These are phyloP conservation scores for Agrilus planipennis DNA, from an alignment of 1,140 invertebrate species.

Conservation along the genomic window DNA sequence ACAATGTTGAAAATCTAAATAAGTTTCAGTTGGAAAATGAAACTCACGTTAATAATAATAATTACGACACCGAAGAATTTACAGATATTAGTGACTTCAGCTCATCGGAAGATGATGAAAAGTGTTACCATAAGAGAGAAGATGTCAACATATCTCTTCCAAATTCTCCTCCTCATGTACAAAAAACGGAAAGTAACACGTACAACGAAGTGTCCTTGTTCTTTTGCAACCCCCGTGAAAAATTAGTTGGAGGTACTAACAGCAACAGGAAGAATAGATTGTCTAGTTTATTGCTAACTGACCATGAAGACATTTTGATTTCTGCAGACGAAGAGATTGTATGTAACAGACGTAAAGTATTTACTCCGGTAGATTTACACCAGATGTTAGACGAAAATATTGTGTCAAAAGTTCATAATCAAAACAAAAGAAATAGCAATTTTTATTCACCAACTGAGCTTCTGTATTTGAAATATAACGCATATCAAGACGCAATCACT, in stretches of 20 bases:
- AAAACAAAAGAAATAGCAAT: conserved; percentile 33
- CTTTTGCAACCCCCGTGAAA: conserved; percentile 13
- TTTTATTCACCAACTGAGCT: conserved; percentile 33
- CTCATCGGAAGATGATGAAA: conserved; percentile 1
- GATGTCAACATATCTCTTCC: background rate
- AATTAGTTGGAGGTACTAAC: too few species aligned
- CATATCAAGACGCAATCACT: conserved; percentile 31
- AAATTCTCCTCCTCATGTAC: conserved; percentile 20
- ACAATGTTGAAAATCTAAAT: conserved; percentile 9
- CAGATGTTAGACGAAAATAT: conserved; percentile 33
- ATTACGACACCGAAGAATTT: background rate
- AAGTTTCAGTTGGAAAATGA: conserved; percentile 11
- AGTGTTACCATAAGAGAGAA: background rate
- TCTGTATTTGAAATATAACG: conserved; percentile 37
- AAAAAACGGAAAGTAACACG: conserved; percentile 18
- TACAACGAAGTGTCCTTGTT: conserved; percentile 25
- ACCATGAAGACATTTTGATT: conserved; percentile 40
- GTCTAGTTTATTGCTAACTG: conserved; percentile 30
- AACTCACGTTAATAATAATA: too few species aligned
- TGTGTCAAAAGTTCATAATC: conserved; percentile 35
- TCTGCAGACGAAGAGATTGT: conserved; percentile 34
- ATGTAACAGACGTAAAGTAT: conserved; percentile 18
- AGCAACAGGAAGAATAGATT: too few species aligned
- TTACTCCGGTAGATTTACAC: conserved; percentile 18
- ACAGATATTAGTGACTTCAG: background rate